Conservation (phyloP, 2,113 vertebrate species). For the Pomatostomus ruficeps region DNA sequence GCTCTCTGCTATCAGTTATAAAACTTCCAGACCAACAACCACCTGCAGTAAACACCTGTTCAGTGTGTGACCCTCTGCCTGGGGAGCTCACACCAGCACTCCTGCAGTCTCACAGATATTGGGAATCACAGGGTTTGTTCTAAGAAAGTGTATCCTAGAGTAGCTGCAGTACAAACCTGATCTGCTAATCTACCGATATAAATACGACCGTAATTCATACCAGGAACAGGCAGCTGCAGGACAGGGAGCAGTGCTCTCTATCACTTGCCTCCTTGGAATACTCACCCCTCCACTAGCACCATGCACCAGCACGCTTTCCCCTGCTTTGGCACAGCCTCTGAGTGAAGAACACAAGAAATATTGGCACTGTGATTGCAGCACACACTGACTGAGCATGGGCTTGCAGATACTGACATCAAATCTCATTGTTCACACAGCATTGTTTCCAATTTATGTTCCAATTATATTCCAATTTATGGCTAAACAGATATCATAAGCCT, state of each 20-base stretch:
- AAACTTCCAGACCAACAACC: neutral
- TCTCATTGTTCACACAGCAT: neutral
- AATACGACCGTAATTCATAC: neutral
- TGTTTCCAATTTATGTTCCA: neutral
- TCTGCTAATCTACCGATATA: neutral
- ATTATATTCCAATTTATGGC: neutral
- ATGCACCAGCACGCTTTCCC: constrained; percentile 86
- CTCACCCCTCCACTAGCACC: constrained; percentile 94
- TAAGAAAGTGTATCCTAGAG: neutral
- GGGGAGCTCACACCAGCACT: neutral
- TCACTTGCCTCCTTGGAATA: neutral
- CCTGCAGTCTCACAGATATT: accelerated
- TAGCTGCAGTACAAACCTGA: neutral
- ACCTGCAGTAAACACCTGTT: neutral
- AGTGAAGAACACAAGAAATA: neutral
- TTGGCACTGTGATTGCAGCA: neutral
- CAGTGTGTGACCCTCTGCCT: neutral
- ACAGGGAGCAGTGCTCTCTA: neutral
- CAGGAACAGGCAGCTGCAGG: neutral
- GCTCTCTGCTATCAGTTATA: neutral
- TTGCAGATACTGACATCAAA: neutral
- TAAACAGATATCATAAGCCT: neutral
- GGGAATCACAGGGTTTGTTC: neutral
- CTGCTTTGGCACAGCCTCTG: constrained; percentile 81
- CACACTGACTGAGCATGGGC: neutral